Percentiles rank a stretch among this genome's conserved stretches.
Conservation (phyloP, 2,888 invertebrate genomes). For the Lordiphosa andalusiaca region DNA sequence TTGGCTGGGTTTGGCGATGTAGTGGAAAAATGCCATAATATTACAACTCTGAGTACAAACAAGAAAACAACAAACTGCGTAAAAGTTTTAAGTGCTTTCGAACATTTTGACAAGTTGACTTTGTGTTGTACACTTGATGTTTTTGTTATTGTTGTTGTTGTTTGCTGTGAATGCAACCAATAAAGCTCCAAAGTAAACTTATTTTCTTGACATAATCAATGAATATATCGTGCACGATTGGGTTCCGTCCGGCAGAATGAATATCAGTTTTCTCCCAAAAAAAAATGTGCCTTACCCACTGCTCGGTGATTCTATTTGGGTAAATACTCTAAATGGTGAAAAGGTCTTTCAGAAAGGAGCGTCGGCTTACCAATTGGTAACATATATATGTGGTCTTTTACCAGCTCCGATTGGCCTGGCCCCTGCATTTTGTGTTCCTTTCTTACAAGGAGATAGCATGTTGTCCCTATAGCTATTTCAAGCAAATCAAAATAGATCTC, state of each 20-base stretch:
- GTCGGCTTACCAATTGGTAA: too few species aligned
- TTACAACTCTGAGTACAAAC: slow-evolving; percentile 42
- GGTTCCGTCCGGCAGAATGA: background rate
- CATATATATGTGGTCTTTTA: too few species aligned
- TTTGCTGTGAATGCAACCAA: slow-evolving; percentile 51
- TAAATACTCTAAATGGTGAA: too few species aligned
- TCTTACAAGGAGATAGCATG: too few species aligned
- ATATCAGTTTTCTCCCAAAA: background rate
- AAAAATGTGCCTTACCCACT: background rate
- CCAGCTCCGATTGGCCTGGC: too few species aligned
- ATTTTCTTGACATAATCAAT: slow-evolving; percentile 61
- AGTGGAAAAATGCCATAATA: slow-evolving; percentile 63
- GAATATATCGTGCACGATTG: slow-evolving; percentile 48
- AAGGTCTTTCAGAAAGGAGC: too few species aligned
- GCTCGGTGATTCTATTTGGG: too few species aligned
- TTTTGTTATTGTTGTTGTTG: too few species aligned
- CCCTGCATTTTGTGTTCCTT: too few species aligned
- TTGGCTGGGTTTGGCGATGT: slow-evolving; percentile 33
- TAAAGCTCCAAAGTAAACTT: slow-evolving; percentile 63
- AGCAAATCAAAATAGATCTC: too few species aligned
- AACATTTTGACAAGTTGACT: slow-evolving; percentile 71
- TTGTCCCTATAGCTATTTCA: too few species aligned
- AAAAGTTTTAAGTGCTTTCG: slow-evolving; percentile 70
- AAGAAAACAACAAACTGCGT: slow-evolving; percentile 52
- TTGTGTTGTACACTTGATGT: slow-evolving; percentile 40